Base-by-base conservation (phyloP, 2,888 invertebrate genomes). In the Protophormia terraenovae region DNA sequence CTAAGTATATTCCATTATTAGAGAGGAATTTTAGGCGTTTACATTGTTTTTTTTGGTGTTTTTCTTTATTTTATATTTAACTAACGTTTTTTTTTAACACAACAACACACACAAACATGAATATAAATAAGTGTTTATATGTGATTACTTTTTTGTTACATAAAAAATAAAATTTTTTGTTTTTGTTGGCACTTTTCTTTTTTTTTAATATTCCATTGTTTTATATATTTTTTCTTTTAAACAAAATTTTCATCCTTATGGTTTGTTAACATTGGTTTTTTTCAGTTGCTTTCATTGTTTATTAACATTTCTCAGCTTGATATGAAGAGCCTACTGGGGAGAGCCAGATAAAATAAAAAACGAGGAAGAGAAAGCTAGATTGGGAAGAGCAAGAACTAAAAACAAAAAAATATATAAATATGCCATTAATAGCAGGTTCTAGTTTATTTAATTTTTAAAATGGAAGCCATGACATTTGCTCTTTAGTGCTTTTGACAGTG, bases 401-500 rank as follows among this genome's bases (percentile, higher is more conserved):
- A 22, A 53, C 8, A 32, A 45, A 2, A 38, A 50, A 69, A 62
- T 19, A 14, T 14, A 24, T 45, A 58, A 45, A 67, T 71, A 32
- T 62, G 62, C 29, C 55, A 29, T 66, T 60, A 50, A 50, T 58
- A 71, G 47, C 32, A 66, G 69, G 24, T 38, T 79, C 19, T 64
- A 19, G n/a, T 75, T 50, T 72, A 64, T 72, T 60, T 66, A 50
- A 67, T 72, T 72, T 50, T 41, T 27, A 14, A 58, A 73, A 27
- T n/a, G 14, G 38, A 50, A 69, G 19, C 77, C 77, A 62, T 83
- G 72, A 83, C 75, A 62, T 82, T 82, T 82, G 53, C 45, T 62
- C 41, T 73, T 81, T 45, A 35, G 12, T 67, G 53, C 10, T 76
- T 53, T 38, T 62, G 53, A 62, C 53, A 62, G 35, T 2, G 27